Evolutionary conservation across 2,113 vertebrate species (phyloP).

Genomic region (Neofelis nebulosa): DNA sequence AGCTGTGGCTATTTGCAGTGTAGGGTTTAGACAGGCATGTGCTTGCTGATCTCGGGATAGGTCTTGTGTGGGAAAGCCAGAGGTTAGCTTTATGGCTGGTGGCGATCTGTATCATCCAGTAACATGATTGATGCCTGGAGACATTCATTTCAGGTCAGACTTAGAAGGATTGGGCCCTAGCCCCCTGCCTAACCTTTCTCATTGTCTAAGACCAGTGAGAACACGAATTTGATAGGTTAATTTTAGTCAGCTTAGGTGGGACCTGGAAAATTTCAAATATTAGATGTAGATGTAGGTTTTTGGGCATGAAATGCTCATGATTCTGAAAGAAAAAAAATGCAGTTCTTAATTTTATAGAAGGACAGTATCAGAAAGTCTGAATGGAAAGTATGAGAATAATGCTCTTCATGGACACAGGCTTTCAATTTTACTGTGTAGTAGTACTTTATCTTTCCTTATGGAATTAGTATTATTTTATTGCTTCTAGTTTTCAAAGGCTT

Average conservation of each 20-base stretch:
- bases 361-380: neutral
- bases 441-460: neutral
- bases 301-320: neutral
- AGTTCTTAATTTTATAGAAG: conserved; percentile 31
- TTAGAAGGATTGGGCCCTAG: neutral
- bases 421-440: neutral
- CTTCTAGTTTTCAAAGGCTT: conserved; percentile 49
- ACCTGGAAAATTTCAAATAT: conserved; percentile 19
- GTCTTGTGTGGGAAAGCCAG: conserved; percentile 51
- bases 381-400: neutral
- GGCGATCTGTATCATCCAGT: neutral
- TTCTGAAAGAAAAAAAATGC: neutral
- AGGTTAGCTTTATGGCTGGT: conserved; percentile 8
- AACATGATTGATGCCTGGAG: neutral
- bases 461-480: neutral
- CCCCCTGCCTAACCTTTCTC: neutral
- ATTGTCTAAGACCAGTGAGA: neutral
- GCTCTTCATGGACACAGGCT: neutral
- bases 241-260: neutral
- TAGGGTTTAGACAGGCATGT: conserved; percentile 69
- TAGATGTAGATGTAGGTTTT: neutral
- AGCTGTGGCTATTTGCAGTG: conserved; percentile 28
- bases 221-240: neutral
- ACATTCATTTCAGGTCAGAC: conserved; percentile 5
- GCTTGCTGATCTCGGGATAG: conserved; percentile 58